phyloP scores from a whole-genome alignment of 2,888 invertebrate genomes.

The Pardosa pseudoannulata region DNA sequence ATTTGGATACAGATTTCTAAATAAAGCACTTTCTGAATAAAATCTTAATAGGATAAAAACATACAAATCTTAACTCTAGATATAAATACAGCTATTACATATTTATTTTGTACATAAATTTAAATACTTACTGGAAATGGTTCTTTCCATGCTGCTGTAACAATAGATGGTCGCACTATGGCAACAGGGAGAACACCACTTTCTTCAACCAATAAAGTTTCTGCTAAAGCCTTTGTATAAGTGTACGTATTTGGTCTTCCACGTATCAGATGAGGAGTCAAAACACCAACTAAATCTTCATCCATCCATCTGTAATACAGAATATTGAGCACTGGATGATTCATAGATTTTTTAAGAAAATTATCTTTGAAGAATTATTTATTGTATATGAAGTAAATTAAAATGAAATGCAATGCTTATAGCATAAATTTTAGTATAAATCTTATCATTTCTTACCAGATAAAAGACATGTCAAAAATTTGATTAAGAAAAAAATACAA shows the following conservation, averaged over 20 bases:
- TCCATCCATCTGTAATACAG: slow-evolving; percentile 73
- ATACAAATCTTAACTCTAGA: not conserved
- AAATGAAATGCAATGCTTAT: too few relatives aligned
- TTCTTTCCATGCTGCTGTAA: slow-evolving; percentile 78
- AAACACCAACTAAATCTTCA: slow-evolving; percentile 73
- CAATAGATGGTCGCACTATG: slow-evolving; percentile 81
- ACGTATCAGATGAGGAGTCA: slow-evolving; percentile 80
- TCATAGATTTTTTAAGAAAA: too few relatives aligned
- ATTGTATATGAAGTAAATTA: too few relatives aligned
- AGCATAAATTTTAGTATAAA: too few relatives aligned
- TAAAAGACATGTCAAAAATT: too few relatives aligned
- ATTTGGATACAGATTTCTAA: not conserved
- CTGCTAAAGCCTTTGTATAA: slow-evolving; percentile 95
- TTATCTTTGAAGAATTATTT: too few relatives aligned
- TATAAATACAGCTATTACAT: not conserved
- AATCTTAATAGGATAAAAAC: not conserved
- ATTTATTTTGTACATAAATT: not conserved
- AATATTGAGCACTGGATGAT: too few relatives aligned
- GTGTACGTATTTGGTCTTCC: slow-evolving; percentile 94
- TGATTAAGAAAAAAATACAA: too few relatives aligned
- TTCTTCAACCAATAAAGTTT: slow-evolving; percentile 88
- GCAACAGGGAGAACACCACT: slow-evolving; percentile 86
- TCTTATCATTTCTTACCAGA: too few relatives aligned
- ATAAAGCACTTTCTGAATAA: not conserved
- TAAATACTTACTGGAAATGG: slow-evolving; percentile 81